A percentile compares a stretch with the other conserved stretches of the same genome.
These are phyloP conservation scores for Machimus atricapillus DNA, from an alignment of 2,888 invertebrate species.

Conservation along the genomic window DNA sequence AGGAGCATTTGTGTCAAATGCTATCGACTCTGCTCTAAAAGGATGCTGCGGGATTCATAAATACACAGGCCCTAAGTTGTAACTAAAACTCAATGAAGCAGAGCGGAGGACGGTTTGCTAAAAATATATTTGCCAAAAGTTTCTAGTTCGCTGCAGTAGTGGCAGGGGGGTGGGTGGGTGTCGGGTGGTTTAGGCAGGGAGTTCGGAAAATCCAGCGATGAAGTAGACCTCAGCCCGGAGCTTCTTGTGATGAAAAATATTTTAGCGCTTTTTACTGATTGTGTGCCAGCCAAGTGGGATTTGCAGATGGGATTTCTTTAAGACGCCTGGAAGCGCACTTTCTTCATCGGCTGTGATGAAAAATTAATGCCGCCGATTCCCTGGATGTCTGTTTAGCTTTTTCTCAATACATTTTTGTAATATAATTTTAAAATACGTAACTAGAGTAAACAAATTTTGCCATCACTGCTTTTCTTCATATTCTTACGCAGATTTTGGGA, in stretches of 20 bases:
- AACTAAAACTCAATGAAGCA: conserved; percentile 24
- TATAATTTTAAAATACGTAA: background rate
- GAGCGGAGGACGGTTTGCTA: background rate
- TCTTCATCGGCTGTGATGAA: background rate
- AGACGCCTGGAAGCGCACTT: background rate
- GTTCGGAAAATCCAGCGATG: background rate
- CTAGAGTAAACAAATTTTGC: background rate
- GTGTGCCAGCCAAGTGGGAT: background rate
- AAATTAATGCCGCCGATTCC: background rate
- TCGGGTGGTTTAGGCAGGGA: background rate
- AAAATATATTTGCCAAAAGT: background rate
- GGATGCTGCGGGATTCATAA: conserved; percentile 27
- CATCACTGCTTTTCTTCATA: background rate
- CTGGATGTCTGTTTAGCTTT: background rate
- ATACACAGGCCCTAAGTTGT: background rate
- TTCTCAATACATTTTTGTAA: background rate
- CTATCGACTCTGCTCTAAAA: conserved; percentile 18
- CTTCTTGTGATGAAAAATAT: background rate
- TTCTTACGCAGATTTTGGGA: background rate
- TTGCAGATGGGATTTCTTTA: background rate
- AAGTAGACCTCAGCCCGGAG: background rate
- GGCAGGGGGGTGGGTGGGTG: background rate
- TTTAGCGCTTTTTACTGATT: conserved; percentile 6
- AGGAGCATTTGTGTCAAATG: conserved; percentile 27
- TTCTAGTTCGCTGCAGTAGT: background rate